These are phyloP conservation scores for Erethizon dorsatum DNA, from an alignment of 2,797 vertebrate species.

Conservation along the genomic window DNA sequence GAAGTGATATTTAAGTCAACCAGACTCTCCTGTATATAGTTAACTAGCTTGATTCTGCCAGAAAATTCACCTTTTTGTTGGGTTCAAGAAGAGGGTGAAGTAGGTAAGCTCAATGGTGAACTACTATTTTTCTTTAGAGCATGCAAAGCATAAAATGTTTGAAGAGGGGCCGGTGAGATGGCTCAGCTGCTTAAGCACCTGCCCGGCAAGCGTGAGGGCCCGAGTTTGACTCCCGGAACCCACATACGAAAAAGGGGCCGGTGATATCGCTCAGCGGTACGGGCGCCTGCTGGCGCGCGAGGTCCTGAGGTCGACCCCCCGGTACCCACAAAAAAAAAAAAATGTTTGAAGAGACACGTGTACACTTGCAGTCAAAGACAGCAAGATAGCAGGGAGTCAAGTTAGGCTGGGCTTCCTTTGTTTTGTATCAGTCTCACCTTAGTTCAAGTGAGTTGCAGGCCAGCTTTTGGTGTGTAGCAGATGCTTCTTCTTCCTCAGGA, in stretches of 20 bases:
- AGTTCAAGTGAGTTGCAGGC: neutral
- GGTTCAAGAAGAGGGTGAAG: neutral
- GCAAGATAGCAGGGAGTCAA: neutral
- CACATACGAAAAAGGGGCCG: too few relatives aligned
- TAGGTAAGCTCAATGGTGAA: slow-evolving; percentile 35
- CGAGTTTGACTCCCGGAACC: too few relatives aligned
- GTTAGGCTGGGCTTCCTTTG: neutral
- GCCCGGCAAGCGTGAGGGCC: too few relatives aligned
- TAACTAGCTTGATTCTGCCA: neutral
- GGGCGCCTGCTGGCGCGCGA: too few relatives aligned
- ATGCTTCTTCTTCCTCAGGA: neutral
- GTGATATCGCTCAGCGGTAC: too few relatives aligned
- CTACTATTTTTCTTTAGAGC: neutral
- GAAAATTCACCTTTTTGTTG: neutral
- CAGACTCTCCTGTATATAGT: neutral
- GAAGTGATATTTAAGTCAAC: neutral
- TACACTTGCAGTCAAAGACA: neutral
- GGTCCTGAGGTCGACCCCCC: too few relatives aligned
- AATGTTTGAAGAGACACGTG: neutral
- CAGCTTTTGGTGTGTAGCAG: neutral
- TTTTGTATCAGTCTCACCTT: neutral
- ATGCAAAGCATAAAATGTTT: neutral
- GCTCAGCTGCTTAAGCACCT: too few relatives aligned
- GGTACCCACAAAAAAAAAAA: too few relatives aligned
- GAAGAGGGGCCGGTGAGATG: too few relatives aligned